Conservation (phyloP, 2,797 vertebrate species). For the Periparus ater region DNA sequence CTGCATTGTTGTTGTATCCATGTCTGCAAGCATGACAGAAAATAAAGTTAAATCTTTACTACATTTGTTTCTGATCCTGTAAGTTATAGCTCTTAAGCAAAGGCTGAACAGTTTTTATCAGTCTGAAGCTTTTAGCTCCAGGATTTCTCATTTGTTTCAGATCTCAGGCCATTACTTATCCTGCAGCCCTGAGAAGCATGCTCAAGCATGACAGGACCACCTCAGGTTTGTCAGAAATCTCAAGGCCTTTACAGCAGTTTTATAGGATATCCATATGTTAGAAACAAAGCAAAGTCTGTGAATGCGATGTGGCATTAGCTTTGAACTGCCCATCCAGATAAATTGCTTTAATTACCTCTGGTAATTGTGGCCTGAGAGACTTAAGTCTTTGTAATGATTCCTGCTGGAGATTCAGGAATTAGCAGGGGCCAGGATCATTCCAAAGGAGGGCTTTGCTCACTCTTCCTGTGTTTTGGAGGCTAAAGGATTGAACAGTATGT, state of each 20-base stretch:
- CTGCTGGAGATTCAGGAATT: background rate
- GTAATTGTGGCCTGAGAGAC: background rate
- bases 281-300: background rate
- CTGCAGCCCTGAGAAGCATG: background rate
- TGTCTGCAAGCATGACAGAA: background rate
- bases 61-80: background rate
- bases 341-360: background rate
- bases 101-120: background rate
- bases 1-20: background rate
- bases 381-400: background rate
- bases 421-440: background rate
- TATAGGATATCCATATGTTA: background rate
- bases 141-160: background rate
- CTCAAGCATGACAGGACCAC: background rate
- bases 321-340: background rate
- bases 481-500: background rate
- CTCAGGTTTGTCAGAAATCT: background rate
- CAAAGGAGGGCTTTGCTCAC: background rate
- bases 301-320: background rate
- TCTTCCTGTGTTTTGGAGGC: background rate
- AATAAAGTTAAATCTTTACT: background rate
- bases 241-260: background rate
- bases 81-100: background rate
- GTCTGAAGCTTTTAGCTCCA: background rate
- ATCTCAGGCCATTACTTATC: background rate